Evolutionary conservation across 2,113 vertebrate genomes (phyloP), one percentile per base, ranked within the genome.

Genomic region (Chunga burmeisteri): DNA sequence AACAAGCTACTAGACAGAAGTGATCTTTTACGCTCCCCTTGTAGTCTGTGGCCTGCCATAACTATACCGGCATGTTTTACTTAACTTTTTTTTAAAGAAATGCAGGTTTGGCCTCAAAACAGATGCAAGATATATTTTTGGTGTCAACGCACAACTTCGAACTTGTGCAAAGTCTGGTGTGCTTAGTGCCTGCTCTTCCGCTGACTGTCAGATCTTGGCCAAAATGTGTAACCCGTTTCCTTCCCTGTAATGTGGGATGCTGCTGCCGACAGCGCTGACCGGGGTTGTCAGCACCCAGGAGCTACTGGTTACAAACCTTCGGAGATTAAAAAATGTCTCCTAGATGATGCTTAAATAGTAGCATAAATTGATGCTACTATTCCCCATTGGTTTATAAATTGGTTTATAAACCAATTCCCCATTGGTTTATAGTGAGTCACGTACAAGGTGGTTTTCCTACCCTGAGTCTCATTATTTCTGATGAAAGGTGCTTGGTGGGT

Each of bases 31-130:
- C 5, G 0, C 17, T 91, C 16, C 32, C 46, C 27, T 49, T 3
- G 7, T 10, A 11, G 40, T 2, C 55, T 44, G 46, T 34, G 80
- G 6, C 23, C 55, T 46, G 42, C 56, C 17, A 1, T 16, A 13
- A 8, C 55, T 26, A 11, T 6, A 25, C n/a, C 16, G 38, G 32
- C 4, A 0, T 11, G 22, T 6, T 80, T 77, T 30, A 22, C 49
- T 38, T 21, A 19, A 12, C 52, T n/a, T 46, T n/a, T 15, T 36
- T 29, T 17, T 9, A 5, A 49, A 30, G 34, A 77, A 22, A 7
- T 10, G 34, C 38, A n/a, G 42, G 1, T 34, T 16, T n/a, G 61
- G 22, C 2, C 40, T n/a, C 47, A 4, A 0, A 23, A 9, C 0
- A 0, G 42, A 2, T 32, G 14, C 72, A 23, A 23, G 46, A 3